Base-by-base conservation (phyloP, 2,797 vertebrate species). In the Catostomus latipinnis region DNA sequence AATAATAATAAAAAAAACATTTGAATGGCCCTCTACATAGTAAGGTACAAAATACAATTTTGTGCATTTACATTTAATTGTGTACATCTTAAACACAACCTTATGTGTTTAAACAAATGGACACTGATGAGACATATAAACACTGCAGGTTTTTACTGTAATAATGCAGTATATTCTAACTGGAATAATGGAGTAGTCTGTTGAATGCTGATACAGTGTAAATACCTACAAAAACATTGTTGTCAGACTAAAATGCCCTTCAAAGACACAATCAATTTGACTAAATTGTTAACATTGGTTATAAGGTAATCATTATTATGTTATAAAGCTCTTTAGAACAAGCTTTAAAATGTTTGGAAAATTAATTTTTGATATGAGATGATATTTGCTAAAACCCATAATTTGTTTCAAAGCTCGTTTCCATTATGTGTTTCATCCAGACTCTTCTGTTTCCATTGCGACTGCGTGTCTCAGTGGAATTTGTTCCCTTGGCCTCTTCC, bases 401-500 rank as follows among this genome's bases (percentile, higher is more conserved):
- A 57, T 8, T 71, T 45, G 18, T 48, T 6, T 9, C 13, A 1
- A 1, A 52, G 13, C 22, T 63, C 34, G 16, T 45, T 72, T 67
- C 56, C 34, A 34, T 34, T 34, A 13, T 43, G 43, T 1, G 66
- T 58, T 54, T 65, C 2, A 45, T 73, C 8, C 65, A 58, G 88
- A 82, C 54, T 96, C 95, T 11, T 96, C 96, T 12, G 87, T 77
- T 86, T 22, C 91, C 83, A 68, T 88, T 94, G 89, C 95, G 94
- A 85, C 91, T 95, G 74, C 94, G 94, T 48, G 89, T 74, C 65
- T 98, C 96, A 4, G 69, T 48, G 89, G 22, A 8, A 76, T 82
- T 60, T 92, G 88, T 78, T 95, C 96, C n/a, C 74, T 89, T 5
- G 98, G 97, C 18, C 98, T 96, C 88, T 96, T 98, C 98, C 98